Conservation (phyloP, 37 sponge, comb jelly and placozoan species). For the Haliclona indistincta region DNA sequence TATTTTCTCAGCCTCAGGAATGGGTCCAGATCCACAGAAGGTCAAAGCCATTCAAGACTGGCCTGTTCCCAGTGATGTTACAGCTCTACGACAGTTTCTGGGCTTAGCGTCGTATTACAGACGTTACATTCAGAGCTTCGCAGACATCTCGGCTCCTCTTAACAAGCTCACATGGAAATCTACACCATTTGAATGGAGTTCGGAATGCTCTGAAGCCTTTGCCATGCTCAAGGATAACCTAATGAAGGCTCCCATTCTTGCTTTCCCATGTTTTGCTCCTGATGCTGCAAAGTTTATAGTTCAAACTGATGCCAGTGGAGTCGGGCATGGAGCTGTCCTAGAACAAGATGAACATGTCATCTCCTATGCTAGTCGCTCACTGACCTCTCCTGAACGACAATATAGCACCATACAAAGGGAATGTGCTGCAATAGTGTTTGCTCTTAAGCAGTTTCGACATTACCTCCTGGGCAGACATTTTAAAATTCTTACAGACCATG, state of each 20-base stretch:
- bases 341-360: slow-evolving; percentile 43
- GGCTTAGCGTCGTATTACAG: slow-evolving; percentile 68
- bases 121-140: slow-evolving; percentile 44
- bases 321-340: slow-evolving; percentile 33
- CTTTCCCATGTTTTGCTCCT: slow-evolving; percentile 42
- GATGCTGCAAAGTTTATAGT: slow-evolving; percentile 32
- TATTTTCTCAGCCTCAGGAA: slow-evolving; percentile 37
- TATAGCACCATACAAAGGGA: slow-evolving; percentile 45
- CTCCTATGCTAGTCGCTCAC: slow-evolving; percentile 39
- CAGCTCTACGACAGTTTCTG: slow-evolving; percentile 36
- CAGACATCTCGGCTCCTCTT: slow-evolving; percentile 66
- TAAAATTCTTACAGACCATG: slow-evolving; percentile 51
- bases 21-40: slow-evolving; percentile 55
- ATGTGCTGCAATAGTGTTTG: slow-evolving; percentile 42
- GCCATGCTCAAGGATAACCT: slow-evolving; percentile 39
- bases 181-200: slow-evolving; percentile 24
- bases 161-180: slow-evolving; percentile 41
- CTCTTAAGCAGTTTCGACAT: slow-evolving; percentile 51
- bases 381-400: slow-evolving; percentile 45
- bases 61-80: slow-evolving; percentile 31
- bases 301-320: slow-evolving; percentile 65
- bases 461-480: slow-evolving; percentile 49
- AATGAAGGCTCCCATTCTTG: slow-evolving; percentile 37
- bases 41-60: slow-evolving; percentile 37
- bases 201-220: slow-evolving; percentile 31